phyloP scores from a whole-genome alignment of 2,113 vertebrate genomes.

The Pipa parva region DNA sequence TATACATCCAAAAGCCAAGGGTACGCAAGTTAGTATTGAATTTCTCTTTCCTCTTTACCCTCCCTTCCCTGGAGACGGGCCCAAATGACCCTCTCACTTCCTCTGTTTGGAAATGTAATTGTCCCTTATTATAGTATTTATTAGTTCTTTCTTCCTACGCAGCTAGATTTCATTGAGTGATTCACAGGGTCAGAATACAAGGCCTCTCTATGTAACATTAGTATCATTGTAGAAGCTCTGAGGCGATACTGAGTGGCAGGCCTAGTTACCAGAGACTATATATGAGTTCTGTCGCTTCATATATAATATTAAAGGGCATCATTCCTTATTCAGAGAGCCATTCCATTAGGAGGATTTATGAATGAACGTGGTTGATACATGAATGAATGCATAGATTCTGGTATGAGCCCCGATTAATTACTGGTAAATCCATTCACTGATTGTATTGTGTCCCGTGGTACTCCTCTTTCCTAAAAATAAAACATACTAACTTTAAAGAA shows the following conservation, averaged over 20 bases:
- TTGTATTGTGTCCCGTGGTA: too few relatives aligned
- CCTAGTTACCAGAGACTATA: not conserved
- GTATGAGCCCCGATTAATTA: too few relatives aligned
- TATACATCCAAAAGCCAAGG: not conserved
- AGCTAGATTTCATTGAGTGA: not conserved
- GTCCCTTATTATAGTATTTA: constrained; percentile 3
- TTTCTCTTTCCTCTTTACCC: not conserved
- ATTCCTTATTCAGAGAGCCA: not conserved
- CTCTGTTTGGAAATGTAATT: not conserved
- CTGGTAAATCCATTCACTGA: not conserved
- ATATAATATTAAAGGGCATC: not conserved
- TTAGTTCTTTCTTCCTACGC: not conserved
- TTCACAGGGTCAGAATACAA: not conserved
- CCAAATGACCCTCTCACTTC: not conserved
- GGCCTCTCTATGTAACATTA: not conserved
- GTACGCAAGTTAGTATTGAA: not conserved
- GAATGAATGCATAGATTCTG: too few relatives aligned
- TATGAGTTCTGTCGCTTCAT: not conserved
- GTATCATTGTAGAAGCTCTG: constrained; percentile 4
- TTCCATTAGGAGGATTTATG: not conserved
- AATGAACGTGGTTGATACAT: too few relatives aligned
- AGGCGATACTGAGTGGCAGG: constrained; percentile 5
- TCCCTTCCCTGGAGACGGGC: not conserved
- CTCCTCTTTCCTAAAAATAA: too few relatives aligned
- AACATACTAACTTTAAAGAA: too few relatives aligned